phyloP scores from a whole-genome alignment of 2,888 invertebrate species.

The Meiosimyza platycephala region DNA sequence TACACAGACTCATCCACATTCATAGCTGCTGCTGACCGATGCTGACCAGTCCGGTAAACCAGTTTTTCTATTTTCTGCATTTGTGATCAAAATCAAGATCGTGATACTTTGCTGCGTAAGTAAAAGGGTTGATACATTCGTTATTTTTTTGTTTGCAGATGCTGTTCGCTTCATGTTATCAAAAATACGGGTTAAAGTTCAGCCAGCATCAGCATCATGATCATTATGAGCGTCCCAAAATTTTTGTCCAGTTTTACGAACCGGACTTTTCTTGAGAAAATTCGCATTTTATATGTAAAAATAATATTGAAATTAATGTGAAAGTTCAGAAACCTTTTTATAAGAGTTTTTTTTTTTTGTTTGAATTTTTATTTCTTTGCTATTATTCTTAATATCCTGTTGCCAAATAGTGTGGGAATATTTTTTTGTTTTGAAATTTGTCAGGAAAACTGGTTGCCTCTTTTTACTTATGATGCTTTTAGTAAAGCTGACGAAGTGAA shows the following conservation, averaged over 20 bases:
- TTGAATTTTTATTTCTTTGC: neutral
- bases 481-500: constrained; percentile 30
- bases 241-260: constrained; percentile 26
- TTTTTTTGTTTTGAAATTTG: constrained; percentile 3
- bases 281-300: constrained; percentile 22
- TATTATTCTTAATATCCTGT: neutral
- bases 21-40: constrained; percentile 18
- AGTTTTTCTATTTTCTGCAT: too few relatives aligned
- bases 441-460: constrained; percentile 3
- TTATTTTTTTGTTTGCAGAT: neutral
- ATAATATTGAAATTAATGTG: constrained; percentile 30
- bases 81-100: too few relatives aligned
- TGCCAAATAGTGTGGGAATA: constrained; percentile 26
- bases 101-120: neutral
- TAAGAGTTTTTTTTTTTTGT: constrained; percentile 5
- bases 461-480: constrained; percentile 10
- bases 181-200: constrained; percentile 32
- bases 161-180: neutral
- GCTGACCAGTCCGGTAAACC: neutral
- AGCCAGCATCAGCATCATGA: constrained; percentile 10
- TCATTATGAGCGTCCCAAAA: neutral
- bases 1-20: neutral
- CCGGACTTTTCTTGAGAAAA: constrained; percentile 33
- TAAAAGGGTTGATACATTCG: constrained; percentile 6
- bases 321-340: constrained; percentile 17